Conservation (phyloP, 2,113 vertebrate genomes). For the Emydocephalus ijimae region DNA sequence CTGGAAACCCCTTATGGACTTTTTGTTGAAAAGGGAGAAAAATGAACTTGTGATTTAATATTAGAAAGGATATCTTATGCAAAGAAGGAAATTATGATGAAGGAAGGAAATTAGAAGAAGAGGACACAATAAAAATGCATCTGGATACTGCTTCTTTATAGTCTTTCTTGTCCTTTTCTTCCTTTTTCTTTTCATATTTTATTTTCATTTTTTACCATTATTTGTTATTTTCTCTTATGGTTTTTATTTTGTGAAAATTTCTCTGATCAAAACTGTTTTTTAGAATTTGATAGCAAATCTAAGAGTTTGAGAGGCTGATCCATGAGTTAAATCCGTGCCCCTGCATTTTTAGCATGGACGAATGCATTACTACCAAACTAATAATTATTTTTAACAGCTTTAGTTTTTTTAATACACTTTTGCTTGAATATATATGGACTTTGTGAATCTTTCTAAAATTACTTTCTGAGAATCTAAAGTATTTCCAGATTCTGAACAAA, state of each 20-base stretch:
- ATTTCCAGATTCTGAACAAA: background rate
- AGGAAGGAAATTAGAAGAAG: background rate
- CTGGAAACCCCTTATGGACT: background rate
- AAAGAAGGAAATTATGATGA: background rate
- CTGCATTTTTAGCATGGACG: background rate
- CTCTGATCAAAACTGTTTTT: background rate
- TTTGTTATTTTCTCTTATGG: background rate
- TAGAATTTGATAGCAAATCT: background rate
- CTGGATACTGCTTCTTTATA: background rate
- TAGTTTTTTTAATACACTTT: background rate
- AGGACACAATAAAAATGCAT: background rate
- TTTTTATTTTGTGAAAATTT: background rate
- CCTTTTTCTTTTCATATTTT: background rate
- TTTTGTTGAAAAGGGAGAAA: background rate
- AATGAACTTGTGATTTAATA: background rate
- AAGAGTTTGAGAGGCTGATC: background rate
- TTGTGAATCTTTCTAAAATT: background rate
- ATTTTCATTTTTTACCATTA: background rate
- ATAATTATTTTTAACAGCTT: background rate
- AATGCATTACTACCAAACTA: background rate
- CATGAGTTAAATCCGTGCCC: background rate
- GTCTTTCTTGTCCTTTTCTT: background rate
- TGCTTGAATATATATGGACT: background rate
- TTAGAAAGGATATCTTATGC: background rate
- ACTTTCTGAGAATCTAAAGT: background rate